Evolutionary conservation across 2,113 vertebrate genomes (phyloP).

Genomic region (Eulemur macaco): DNA sequence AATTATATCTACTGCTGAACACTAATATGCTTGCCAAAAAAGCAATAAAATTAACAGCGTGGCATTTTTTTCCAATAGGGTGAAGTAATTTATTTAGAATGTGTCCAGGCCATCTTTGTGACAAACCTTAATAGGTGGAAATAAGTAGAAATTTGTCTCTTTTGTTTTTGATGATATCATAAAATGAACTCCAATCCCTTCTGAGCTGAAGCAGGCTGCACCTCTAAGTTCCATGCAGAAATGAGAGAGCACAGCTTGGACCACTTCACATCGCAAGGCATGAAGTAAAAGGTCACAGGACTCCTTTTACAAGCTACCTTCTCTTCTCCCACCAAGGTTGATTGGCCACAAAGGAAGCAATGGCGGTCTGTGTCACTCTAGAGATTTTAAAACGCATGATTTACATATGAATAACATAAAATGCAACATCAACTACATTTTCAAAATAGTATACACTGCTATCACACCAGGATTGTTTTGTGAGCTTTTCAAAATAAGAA

Average conservation of each 20-base stretch:
- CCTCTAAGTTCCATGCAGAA: not conserved
- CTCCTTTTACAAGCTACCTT: not conserved
- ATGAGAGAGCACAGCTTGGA: not conserved
- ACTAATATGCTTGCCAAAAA: conserved; percentile 50
- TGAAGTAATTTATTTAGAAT: conserved; percentile 27
- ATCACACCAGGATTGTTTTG: not conserved
- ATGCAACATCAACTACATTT: not conserved
- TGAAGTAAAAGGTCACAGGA: not conserved
- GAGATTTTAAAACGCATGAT: not conserved
- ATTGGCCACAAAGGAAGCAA: not conserved
- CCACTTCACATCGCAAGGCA: not conserved
- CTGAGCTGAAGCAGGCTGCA: not conserved
- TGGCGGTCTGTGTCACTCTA: not conserved
- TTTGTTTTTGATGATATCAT: conserved; percentile 52
- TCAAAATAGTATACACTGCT: not conserved
- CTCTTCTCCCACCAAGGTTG: not conserved
- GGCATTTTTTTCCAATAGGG: conserved; percentile 37
- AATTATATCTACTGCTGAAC: conserved; percentile 43
- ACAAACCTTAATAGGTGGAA: conserved; percentile 49
- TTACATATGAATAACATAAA: not conserved
- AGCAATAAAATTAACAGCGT: conserved; percentile 68
- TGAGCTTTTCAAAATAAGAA: conserved; percentile 34
- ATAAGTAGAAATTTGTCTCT: conserved; percentile 22
- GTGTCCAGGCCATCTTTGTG: not conserved
- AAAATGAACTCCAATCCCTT: conserved; percentile 38